Evolutionary conservation across 2,113 vertebrate species (phyloP).

Genomic region (Mus musculus): DNA sequence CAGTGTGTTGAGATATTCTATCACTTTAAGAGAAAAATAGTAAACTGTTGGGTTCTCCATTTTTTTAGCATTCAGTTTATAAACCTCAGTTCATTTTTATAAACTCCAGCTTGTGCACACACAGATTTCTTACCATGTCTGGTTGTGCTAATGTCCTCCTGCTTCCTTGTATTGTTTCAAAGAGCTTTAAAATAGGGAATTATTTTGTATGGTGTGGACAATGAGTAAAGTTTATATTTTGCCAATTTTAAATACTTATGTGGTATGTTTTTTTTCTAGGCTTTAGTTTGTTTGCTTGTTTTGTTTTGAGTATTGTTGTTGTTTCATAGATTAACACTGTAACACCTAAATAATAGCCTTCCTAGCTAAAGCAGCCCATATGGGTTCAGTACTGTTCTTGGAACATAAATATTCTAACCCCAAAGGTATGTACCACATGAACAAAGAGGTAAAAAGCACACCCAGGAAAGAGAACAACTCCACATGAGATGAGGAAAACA

Average conservation of each 20-base stretch:
- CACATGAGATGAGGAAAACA: neutral
- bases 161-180: neutral
- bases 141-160: neutral
- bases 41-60: neutral
- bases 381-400: neutral
- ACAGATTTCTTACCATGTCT: neutral
- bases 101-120: neutral
- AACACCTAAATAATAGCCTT: neutral
- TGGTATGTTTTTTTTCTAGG: neutral
- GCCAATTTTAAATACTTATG: neutral
- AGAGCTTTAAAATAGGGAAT: neutral
- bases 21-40: neutral
- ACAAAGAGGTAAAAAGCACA: neutral
- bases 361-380: neutral
- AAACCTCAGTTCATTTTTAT: neutral
- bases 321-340: neutral
- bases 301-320: too few species aligned
- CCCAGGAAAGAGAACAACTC: neutral
- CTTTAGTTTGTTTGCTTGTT: neutral
- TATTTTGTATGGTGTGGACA: neutral
- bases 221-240: neutral
- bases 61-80: neutral
- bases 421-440: neutral
- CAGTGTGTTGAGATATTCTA: neutral
- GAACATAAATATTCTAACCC: neutral